These are phyloP conservation scores for Caiman crocodilus DNA, from an alignment of 2,797 vertebrate genomes.

Conservation along the genomic window DNA sequence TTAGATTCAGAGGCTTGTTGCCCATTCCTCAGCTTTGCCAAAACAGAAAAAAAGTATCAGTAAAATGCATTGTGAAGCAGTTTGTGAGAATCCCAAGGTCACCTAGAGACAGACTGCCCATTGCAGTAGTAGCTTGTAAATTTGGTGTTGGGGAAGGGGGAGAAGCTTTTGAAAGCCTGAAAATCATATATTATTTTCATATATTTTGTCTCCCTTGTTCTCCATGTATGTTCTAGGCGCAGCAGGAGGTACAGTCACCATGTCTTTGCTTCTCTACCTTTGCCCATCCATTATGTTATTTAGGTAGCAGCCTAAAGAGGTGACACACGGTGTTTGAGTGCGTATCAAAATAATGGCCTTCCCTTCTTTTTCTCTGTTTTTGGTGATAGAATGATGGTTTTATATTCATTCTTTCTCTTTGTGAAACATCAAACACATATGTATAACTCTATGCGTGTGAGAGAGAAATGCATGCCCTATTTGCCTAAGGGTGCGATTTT, in stretches of 20 bases:
- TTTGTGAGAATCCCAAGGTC: not conserved
- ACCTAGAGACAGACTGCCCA: not conserved
- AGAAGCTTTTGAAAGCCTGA: not conserved
- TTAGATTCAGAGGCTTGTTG: not conserved
- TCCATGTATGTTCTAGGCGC: not conserved
- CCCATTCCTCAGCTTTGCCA: not conserved
- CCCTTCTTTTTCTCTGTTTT: not conserved
- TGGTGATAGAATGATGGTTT: not conserved
- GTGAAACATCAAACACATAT: too few species aligned
- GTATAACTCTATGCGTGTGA: not conserved
- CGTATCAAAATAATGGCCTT: not conserved
- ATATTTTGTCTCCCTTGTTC: not conserved
- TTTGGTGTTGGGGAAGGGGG: not conserved
- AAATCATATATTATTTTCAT: not conserved
- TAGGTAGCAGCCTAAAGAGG: not conserved
- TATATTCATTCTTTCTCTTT: not conserved
- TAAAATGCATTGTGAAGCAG: not conserved
- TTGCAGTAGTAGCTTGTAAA: not conserved
- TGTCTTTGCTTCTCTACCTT: not conserved
- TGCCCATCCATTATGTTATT: not conserved
- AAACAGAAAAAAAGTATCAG: not conserved
- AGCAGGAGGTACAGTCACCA: not conserved
- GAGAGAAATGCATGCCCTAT: accelerated
- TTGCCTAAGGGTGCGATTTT: not conserved
- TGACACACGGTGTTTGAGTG: not conserved